Evolutionary conservation across 2,888 invertebrate species (phyloP).

Genomic region (Smittia aterrima): DNA sequence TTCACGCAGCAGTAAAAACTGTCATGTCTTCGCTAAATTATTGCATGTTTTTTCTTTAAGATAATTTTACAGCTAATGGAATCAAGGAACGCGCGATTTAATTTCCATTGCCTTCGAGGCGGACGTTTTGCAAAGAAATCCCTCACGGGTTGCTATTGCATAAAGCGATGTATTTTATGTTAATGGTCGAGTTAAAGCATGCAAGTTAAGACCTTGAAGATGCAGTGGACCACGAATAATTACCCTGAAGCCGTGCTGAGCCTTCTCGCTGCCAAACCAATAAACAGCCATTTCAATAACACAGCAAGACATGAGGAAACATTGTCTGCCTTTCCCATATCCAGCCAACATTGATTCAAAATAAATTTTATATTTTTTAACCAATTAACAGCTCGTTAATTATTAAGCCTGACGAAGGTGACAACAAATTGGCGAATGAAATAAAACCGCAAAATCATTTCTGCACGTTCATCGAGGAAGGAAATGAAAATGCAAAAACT

Average conservation of each 20-base stretch:
- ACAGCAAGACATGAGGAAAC: neutral
- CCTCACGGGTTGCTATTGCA: neutral
- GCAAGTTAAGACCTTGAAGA: conserved; percentile 14
- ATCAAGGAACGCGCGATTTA: neutral
- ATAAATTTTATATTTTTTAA: neutral
- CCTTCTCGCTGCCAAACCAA: neutral
- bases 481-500: neutral
- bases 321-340: neutral
- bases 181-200: neutral
- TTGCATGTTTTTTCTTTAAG: neutral
- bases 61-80: neutral
- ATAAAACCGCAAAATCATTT: neutral
- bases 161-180: conserved; percentile 8
- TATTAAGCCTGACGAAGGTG: neutral
- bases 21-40: too few relatives aligned
- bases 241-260: conserved; percentile 2
- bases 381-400: conserved; percentile 8
- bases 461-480: neutral
- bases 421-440: neutral
- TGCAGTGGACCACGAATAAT: conserved; percentile 15
- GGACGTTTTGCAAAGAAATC: neutral
- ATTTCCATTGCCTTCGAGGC: neutral
- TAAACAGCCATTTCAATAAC: neutral
- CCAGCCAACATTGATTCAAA: neutral
- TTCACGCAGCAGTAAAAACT: too few relatives aligned